phyloP scores from a whole-genome alignment of 2,113 vertebrate genomes.

The Podocnemis expansa region DNA sequence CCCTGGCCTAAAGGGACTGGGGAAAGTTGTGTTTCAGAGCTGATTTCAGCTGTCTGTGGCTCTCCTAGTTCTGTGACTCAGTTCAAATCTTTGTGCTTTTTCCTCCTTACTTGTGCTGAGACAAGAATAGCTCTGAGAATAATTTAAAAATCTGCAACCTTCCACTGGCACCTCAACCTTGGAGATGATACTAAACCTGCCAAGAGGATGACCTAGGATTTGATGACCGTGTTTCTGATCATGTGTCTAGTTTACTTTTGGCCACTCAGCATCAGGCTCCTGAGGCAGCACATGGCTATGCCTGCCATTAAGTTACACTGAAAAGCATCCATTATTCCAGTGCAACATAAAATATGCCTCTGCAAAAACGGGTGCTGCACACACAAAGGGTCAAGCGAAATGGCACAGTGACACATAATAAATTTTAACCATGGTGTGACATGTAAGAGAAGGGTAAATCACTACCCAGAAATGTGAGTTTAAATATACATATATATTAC shows the following conservation, averaged over 20 bases:
- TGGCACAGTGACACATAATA: neutral
- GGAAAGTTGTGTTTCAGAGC: neutral
- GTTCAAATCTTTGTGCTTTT: accelerated
- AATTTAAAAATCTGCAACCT: neutral
- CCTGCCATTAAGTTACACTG: neutral
- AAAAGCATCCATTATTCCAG: neutral
- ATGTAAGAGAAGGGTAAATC: neutral
- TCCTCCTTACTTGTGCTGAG: accelerated
- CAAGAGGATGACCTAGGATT: neutral
- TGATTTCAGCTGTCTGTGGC: accelerated
- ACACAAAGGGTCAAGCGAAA: no score
- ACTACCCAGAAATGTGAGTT: neutral
- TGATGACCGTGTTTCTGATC: neutral
- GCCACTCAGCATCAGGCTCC: neutral
- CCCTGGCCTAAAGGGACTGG: neutral
- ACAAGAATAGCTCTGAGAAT: accelerated
- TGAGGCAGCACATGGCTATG: neutral
- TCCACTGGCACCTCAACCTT: neutral
- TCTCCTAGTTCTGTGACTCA: neutral
- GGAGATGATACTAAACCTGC: no score
- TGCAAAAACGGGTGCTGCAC: neutral
- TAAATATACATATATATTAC: no score
- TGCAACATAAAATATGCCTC: neutral
- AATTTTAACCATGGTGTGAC: neutral
- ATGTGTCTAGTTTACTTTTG: neutral